Percentiles rank a stretch among this genome's conserved stretches.
phyloP scores from a whole-genome alignment of 1,140 invertebrate genomes.

The Oscheius sp. region DNA sequence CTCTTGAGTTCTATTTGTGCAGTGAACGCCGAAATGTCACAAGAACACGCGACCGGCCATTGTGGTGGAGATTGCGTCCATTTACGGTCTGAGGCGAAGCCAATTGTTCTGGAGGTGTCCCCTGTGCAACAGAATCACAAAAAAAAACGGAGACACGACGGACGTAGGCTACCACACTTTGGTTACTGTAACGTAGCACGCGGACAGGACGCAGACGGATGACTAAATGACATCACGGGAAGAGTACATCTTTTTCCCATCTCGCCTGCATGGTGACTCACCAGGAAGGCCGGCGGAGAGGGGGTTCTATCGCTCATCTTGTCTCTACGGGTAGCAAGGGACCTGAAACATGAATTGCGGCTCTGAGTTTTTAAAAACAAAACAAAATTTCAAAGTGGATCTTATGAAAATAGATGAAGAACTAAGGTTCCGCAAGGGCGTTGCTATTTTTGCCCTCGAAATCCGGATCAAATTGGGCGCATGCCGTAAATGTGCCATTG shows the following conservation, averaged over 20 bases:
- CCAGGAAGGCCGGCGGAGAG: not conserved
- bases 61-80: not conserved
- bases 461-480: no score
- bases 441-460: no score
- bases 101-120: not conserved
- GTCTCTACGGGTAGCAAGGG: not conserved
- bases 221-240: no score
- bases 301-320: not conserved
- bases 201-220: no score
- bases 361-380: not conserved
- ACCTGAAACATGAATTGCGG: not conserved
- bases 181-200: no score
- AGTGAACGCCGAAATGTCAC: conserved; percentile 1
- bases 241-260: no score
- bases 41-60: not conserved
- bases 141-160: no score
- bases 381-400: not conserved
- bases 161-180: no score
- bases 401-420: not conserved
- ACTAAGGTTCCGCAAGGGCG: no score
- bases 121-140: no score
- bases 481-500: no score
- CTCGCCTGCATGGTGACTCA: no score
- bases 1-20: conserved; percentile 4
- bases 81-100: not conserved